Conservation (phyloP, 2,797 vertebrate species). For the Brachymystax lenok region DNA sequence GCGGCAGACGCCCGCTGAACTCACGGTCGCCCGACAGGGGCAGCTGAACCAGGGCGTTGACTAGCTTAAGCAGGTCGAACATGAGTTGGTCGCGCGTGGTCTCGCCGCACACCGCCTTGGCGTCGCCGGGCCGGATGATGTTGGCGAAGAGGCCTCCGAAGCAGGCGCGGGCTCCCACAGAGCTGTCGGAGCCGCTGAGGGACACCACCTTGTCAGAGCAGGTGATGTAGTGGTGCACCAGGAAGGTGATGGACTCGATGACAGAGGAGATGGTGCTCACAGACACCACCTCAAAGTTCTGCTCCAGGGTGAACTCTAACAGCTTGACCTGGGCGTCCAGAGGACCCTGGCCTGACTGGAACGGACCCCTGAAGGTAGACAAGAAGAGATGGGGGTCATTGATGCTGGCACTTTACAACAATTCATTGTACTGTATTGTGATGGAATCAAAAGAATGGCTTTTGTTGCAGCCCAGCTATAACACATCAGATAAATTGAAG, state of each 20-base stretch:
- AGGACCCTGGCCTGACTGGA: constrained; percentile 95
- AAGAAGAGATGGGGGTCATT: neutral
- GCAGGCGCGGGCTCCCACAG: constrained; percentile 94
- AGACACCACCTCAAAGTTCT: constrained; percentile 96
- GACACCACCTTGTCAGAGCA: constrained; percentile 97
- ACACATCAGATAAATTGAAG: neutral
- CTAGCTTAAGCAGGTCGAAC: constrained; percentile 96
- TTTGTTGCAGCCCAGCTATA: neutral
- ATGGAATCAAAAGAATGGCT: neutral
- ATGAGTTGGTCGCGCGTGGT: constrained; percentile 97
- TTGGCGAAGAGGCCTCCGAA: constrained; percentile 98
- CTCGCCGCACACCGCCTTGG: constrained; percentile 95
- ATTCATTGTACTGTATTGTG: neutral
- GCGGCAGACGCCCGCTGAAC: constrained; percentile 87
- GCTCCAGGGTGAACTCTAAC: constrained; percentile 95
- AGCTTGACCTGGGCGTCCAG: constrained; percentile 98
- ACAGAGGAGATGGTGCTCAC: constrained; percentile 95
- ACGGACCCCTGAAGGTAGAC: constrained; percentile 83
- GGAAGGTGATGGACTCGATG: constrained; percentile 95
- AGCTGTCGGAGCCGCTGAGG: constrained; percentile 95
- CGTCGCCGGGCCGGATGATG: constrained; percentile 95
- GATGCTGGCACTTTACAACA: neutral
- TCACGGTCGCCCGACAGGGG: constrained; percentile 93
- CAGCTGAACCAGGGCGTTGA: constrained; percentile 94
- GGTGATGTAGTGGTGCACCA: constrained; percentile 98